Percentiles rank a stretch among this genome's conserved stretches.
phyloP scores from a whole-genome alignment of 1,140 invertebrate species.

The Tetranychus cinnabarinus region DNA sequence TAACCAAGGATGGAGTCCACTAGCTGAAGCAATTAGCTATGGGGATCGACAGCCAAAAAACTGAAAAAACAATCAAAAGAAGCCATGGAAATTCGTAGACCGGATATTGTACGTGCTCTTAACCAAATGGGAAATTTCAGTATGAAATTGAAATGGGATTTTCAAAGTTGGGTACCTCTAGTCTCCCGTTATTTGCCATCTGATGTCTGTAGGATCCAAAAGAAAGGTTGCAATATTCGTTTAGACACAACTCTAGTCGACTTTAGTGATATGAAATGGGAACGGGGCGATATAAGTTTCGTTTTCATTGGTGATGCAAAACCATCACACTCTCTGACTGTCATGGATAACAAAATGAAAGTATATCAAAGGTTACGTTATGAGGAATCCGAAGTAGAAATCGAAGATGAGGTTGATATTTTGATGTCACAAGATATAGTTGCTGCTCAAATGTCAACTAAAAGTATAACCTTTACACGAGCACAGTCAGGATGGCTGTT shows the following conservation, averaged over 20 bases:
- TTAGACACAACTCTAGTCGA: slow-evolving; percentile 87
- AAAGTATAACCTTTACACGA: slow-evolving; percentile 69
- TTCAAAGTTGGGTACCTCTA: slow-evolving; percentile 43
- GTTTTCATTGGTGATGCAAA: slow-evolving; percentile 49
- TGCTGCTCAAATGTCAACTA: slow-evolving; percentile 84
- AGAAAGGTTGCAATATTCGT: slow-evolving; percentile 49
- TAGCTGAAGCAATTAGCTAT: slow-evolving; percentile 88
- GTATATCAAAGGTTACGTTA: slow-evolving; percentile 66
- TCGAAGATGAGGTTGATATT: slow-evolving; percentile 89
- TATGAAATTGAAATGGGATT: slow-evolving; percentile 80
- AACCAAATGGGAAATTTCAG: slow-evolving; percentile 85
- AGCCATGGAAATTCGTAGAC: slow-evolving; percentile 63
- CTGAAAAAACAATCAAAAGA: slow-evolving; percentile 73
- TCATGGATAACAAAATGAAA: slow-evolving; percentile 76
- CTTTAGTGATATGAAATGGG: slow-evolving; percentile 82
- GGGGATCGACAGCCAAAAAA: slow-evolving; percentile 65
- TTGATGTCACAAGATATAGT: slow-evolving; percentile 92
- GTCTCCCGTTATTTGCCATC: slow-evolving; percentile 87
- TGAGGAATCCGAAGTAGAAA: slow-evolving; percentile 31
- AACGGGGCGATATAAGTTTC: slow-evolving; percentile 87
- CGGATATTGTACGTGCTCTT: slow-evolving; percentile 66
- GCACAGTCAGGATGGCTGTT: slow-evolving; percentile 88
- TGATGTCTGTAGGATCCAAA: slow-evolving; percentile 86
- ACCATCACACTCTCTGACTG: slow-evolving; percentile 42
- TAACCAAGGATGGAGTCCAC: slow-evolving; percentile 71